Percentiles rank a stretch among this genome's conserved stretches.
These are phyloP conservation scores for Pleuronectes platessa DNA, from an alignment of 2,113 vertebrate genomes.

Conservation along the genomic window DNA sequence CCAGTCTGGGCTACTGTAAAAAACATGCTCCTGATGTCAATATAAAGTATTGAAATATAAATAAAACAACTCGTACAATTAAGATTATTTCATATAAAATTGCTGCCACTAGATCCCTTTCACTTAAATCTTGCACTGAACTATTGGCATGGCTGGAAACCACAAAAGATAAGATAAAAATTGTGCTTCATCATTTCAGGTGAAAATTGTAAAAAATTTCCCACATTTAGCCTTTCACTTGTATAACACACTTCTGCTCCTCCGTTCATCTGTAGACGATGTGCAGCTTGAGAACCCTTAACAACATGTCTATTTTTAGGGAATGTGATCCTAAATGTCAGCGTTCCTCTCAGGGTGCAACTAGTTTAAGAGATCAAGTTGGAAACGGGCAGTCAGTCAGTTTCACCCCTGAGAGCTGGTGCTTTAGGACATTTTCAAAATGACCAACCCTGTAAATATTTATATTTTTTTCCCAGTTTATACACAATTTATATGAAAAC, in stretches of 20 bases:
- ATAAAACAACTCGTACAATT: no score
- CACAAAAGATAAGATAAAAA: neutral
- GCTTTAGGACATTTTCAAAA: neutral
- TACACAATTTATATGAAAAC: neutral
- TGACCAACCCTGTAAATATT: no score
- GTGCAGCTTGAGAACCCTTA: conserved; percentile 26
- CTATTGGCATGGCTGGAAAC: no score
- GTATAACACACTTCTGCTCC: neutral
- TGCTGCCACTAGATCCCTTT: no score
- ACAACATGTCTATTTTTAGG: conserved; percentile 74
- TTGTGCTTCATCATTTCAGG: neutral
- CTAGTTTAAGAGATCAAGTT: conserved; percentile 58
- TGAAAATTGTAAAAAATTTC: neutral
- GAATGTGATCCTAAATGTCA: conserved; percentile 80
- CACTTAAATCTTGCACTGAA: no score
- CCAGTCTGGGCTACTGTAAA: no score
- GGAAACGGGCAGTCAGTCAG: conserved; percentile 6
- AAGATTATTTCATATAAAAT: no score
- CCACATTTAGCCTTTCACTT: neutral
- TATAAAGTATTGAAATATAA: no score
- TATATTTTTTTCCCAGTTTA: neutral
- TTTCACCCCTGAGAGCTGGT: neutral
- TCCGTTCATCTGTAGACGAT: neutral
- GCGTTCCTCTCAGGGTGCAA: conserved; percentile 39
- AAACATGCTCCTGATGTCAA: no score